A percentile compares a stretch with the other conserved stretches of the same genome.
Evolutionary conservation across 2,113 vertebrate species (phyloP).

Genomic region (Typhlomys cinereus): DNA sequence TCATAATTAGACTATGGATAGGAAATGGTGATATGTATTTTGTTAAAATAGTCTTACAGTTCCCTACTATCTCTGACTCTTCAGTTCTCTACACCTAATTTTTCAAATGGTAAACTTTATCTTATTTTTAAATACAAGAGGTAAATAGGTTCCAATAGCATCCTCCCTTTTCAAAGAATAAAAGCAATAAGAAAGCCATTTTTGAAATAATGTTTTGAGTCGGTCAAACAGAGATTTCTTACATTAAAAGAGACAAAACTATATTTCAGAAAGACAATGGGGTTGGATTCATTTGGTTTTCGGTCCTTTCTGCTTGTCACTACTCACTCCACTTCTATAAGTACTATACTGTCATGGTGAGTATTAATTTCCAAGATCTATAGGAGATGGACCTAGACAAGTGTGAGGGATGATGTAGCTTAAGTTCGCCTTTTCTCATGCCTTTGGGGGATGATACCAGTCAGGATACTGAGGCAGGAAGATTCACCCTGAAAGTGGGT

Average conservation of each 20-base stretch:
- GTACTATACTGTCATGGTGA: too few species aligned
- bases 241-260: neutral
- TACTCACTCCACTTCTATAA: neutral
- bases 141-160: conserved; percentile 63
- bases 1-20: neutral
- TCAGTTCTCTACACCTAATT: neutral
- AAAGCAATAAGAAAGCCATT: conserved; percentile 56
- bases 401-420: too few species aligned
- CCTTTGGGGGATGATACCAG: too few species aligned
- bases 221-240: conserved; percentile 54
- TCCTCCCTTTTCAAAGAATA: conserved; percentile 47
- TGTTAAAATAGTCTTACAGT: neutral
- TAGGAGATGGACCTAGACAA: too few species aligned
- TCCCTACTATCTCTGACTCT: neutral
- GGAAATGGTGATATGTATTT: neutral
- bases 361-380: too few species aligned
- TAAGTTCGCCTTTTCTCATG: too few species aligned
- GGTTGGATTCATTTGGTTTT: neutral
- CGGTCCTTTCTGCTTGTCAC: too few species aligned
- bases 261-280: neutral
- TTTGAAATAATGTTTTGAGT: conserved; percentile 68
- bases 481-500: too few species aligned
- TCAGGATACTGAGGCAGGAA: too few species aligned
- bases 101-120: neutral
- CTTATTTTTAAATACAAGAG: conserved; percentile 65